Evolutionary conservation across 2,888 invertebrate species (phyloP), one percentile per base, ranked within the genome.

Genomic region (Melanotus villosus): DNA sequence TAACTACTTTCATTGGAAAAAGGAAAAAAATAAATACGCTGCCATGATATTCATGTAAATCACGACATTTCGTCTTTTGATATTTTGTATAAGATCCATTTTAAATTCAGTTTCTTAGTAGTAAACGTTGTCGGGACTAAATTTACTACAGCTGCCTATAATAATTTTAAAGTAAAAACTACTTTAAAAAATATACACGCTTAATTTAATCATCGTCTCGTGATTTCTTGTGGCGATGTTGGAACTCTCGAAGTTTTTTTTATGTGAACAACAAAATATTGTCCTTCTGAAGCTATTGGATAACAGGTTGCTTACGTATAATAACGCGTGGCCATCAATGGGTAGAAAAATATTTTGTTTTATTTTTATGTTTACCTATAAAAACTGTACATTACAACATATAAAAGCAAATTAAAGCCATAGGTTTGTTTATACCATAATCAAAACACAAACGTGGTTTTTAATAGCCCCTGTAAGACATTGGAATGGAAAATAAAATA

Each of bases 41-140:
- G 21, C 47, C 47, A 47, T 47, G 47, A 23, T 23, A n/a, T n/a
- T n/a, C n/a, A n/a, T n/a, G n/a, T n/a, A n/a, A n/a, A 47, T 47
- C 47, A 47, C 21, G 47, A 23, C 12, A 10, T n/a, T 47, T 10
- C 10, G 10, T 41, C 12, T 16, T 3, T n/a, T 14, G 12, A n/a
- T 41, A 16, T 16, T 3, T n/a, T 38, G 5, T 38, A 14, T 4
- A n/a, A n/a, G n/a, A n/a, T 9, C 12, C 14, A 7, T 16, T 14
- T 14, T 14, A 9, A 16, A 5, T 14, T 12, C 12, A 18, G 14
- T 41, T 41, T 9, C 16, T 41, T n/a, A n/a, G n/a, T n/a, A 9
- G 2, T 23, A 23, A 47, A 47, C 47, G 23, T 47, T 26, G 47
- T 12, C 47, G 6, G n/a, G 12, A 12, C 23, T 23, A 26, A 26